Evolutionary conservation across 2,888 invertebrate genomes (phyloP).

Genomic region (Rhagonycha fulva): DNA sequence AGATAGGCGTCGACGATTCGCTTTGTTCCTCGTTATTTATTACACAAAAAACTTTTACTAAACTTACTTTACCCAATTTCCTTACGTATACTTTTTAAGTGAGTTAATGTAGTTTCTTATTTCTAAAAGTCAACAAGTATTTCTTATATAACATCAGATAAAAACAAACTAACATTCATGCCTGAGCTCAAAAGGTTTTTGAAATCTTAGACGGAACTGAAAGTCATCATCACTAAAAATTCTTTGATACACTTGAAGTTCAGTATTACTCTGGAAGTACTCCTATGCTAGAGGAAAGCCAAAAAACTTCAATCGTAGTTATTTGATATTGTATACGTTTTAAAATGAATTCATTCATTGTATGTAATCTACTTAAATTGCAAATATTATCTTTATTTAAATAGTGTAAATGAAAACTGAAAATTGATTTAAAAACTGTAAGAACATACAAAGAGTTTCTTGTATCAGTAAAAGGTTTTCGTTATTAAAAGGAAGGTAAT

Average conservation of each 20-base stretch:
- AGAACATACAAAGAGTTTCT: neutral
- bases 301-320: neutral
- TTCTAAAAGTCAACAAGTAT: constrained; percentile 5
- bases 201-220: neutral
- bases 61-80: constrained; percentile 4
- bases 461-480: neutral
- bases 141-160: neutral
- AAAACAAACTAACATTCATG: neutral
- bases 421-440: neutral
- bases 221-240: neutral
- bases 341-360: neutral
- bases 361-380: neutral
- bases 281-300: neutral
- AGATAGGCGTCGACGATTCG: neutral
- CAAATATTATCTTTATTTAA: neutral
- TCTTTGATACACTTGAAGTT: neutral
- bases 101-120: constrained; percentile 6
- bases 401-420: neutral
- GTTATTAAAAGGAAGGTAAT: neutral
- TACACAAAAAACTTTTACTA: constrained; percentile 3
- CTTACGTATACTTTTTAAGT: constrained; percentile 3
- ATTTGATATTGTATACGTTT: neutral
- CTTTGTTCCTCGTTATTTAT: constrained; percentile 10
- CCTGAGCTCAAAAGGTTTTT: neutral
- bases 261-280: neutral